Evolutionary conservation across 2,113 vertebrate species (phyloP), one percentile per base, ranked within the genome.

Genomic region (Tragelaphus scriptus): DNA sequence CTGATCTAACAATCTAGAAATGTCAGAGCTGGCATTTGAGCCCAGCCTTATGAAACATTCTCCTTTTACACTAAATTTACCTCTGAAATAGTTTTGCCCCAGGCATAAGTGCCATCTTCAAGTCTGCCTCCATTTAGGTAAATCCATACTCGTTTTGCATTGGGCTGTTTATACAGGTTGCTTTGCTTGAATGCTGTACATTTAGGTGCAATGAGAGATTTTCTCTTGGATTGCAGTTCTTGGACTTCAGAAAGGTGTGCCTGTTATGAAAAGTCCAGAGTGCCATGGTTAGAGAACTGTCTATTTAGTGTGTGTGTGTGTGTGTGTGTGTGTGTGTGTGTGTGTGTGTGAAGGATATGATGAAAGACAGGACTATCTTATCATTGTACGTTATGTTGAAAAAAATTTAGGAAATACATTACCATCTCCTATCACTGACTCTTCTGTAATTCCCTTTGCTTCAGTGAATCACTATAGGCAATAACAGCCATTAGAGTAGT

Each of bases 31-130:
- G 21, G 58, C 44, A 91, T 87, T 75, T 32, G 47, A 90, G 61
- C 10, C 40, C 32, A 89, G 44, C 44, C 2, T 56, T 40, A 5
- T 10, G 23, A 77, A 30, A n/a, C 36, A n/a, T 15, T 82, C 28
- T 79, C 55, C 7, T 61, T 82, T 56, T 61, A 84, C 21, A 89
- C 19, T 44, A 56, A 58, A 28, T 88, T 98, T 98, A 98, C 97
- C 97, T 98, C 98, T 94, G 94, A 85, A 90, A 98, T 94, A 51
- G 75, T 97, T 95, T 90, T 98, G 40, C 98, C 98, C 23, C 65
- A 98, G 95, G 96, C 97, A 36, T 96, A 97, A 40, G 90, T 82
- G 49, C 94, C 91, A 28, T 97, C 79, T 1, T 88, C 95, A 30
- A 59, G 51, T 93, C 92, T 97, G 47, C 79, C 68, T 86, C 98